phyloP scores from a whole-genome alignment of 2,888 invertebrate species.

The Galeruca laticollis region DNA sequence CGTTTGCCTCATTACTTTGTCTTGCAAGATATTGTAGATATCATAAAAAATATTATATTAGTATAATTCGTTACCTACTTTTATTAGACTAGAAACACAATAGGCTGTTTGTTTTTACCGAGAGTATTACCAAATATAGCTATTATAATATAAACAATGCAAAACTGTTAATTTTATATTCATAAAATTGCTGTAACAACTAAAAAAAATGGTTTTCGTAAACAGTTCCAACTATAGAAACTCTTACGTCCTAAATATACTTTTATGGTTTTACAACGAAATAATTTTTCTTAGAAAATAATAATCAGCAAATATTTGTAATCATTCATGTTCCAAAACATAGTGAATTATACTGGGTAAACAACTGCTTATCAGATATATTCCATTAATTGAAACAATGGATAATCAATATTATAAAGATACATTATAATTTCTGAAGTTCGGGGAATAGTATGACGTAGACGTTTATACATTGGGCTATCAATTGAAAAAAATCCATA shows the following conservation, averaged over 20 bases:
- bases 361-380: conserved; percentile 29
- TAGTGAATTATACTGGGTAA: conserved; percentile 3
- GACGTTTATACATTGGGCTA: conserved; percentile 2
- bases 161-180: too few relatives aligned
- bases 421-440: conserved; percentile 31
- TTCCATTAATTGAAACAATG: conserved; percentile 40
- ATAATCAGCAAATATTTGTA: conserved; percentile 17
- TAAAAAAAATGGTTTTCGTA: not conserved
- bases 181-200: too few relatives aligned
- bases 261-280: not conserved
- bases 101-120: too few relatives aligned
- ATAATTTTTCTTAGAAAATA: conserved; percentile 3
- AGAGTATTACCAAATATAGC: too few relatives aligned
- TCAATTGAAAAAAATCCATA: not conserved
- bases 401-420: conserved; percentile 35
- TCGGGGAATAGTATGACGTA: conserved; percentile 36
- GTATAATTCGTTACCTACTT: too few relatives aligned
- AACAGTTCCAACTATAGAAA: not conserved
- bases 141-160: too few relatives aligned
- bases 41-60: too few relatives aligned
- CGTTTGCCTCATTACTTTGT: too few relatives aligned
- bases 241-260: not conserved
- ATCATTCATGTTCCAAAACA: conserved; percentile 4
- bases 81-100: too few relatives aligned
- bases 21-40: too few relatives aligned